Evolutionary conservation across 2,888 invertebrate genomes (phyloP), one percentile per base, ranked within the genome.

Genomic region (Rhamphomyia laevipes): DNA sequence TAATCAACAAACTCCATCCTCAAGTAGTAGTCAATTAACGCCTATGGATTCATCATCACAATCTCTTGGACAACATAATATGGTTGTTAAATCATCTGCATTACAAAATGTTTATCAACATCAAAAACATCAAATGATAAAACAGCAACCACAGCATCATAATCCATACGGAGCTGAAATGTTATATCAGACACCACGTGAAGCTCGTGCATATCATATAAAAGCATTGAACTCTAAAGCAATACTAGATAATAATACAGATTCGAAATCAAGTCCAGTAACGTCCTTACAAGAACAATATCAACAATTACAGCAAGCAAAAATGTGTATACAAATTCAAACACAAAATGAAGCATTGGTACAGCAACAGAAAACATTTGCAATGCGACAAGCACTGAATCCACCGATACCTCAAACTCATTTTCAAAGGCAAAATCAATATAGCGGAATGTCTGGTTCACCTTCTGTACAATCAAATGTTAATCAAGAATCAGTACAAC

Each of bases 311-410:
- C 79, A 80, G 59, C 78, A 80, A 63, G 78, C 79, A 70, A 79
- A 80, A 63, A 63, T 80, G 56, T 78, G 79, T 57, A 78, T 77
- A 37, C 80, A 80, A 61, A 64, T 80, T 60, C 77, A 76, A 56
- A 79, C 79, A 54, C 80, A 80, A 56, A 79, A 74, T 57, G 79
- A 80, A 59, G 79, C 80, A 21, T 73, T 75, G 57, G 75, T 77
- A 68, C 76, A 78, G 55, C 80, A 80, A 60, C 80, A 80, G 56
- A 75, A 79, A 52, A 79, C 78, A 46, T 80, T 80, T 63, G 80
- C 80, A 42, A 73, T 80, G 61, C 67, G 80, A 1, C 80, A 80
- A 64, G 66, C 77, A 15, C 62, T 80, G 50, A 74, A 79, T 54
- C 79, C 80, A 54, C 80, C 80, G 54, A 74, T 78, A 38, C 77